Base-by-base conservation (phyloP, 2,113 vertebrate species). In the Callipepla californica region DNA sequence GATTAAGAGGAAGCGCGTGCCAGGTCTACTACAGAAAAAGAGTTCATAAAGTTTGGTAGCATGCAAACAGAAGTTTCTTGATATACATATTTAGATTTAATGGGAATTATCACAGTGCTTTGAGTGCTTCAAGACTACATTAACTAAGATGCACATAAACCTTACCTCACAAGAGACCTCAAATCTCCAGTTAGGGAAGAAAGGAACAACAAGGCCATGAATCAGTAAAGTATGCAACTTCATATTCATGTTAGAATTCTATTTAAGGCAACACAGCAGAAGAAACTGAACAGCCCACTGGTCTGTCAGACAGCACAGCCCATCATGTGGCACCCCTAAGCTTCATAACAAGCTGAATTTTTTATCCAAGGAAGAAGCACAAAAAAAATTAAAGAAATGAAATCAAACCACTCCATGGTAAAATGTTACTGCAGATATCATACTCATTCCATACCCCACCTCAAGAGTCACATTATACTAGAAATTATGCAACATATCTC, bases 71-170 rank as follows among this genome's bases (percentile, higher is more conserved):
- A 85, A 58, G 57, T 25, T 2, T 25, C 51, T 34, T 8, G 16
- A 10, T 13, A 80, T 18, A 65, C 14, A 66, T 73, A 65, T 5
- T 13, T 2, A 53, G 3, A 74, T 72, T 50, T 67, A 38, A 87
- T 7, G 30, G 9, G 36, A 67, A 78, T 14, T 11, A 78, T 30
- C 38, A n/a, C 0, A 0, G 21, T 13, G 23, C 3, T 70, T 38
- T 50, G 13, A 89, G 47, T 57, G 47, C 23, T 76, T 87, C 55
- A 84, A 72, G 55, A 59, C 0, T 70, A 59, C 16, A 72, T 67
- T 69, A 55, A 58, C 16, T 73, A 74, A 80, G 62, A 38, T 9
- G 3, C 3, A 2, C 26, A 30, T 18, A 74, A 61, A 48, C 16
- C 10, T 3, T 7, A 40, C 25, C 21, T 61, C 59, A 48, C 16